These are phyloP conservation scores for Drosophila leonis DNA, from an alignment of 2,888 invertebrate species.

Conservation along the genomic window DNA sequence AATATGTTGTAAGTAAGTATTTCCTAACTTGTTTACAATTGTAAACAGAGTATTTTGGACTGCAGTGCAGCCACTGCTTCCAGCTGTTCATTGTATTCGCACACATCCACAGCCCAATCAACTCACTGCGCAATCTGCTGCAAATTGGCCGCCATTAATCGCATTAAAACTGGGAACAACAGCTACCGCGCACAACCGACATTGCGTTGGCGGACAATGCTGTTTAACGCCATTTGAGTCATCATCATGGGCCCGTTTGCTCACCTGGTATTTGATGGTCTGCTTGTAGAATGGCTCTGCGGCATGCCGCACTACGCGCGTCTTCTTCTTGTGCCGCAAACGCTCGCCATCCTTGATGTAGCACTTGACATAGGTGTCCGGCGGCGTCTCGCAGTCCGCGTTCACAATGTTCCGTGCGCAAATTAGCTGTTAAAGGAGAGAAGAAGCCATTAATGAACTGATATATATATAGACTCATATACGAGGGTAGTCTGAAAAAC, in stretches of 20 bases:
- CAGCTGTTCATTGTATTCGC: background rate
- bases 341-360: slow-evolving; percentile 95
- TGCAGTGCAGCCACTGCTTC: background rate
- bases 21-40: too few relatives aligned
- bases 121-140: slow-evolving; percentile 8
- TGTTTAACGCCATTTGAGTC: slow-evolving; percentile 26
- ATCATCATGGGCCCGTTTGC: slow-evolving; percentile 36
- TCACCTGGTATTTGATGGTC: slow-evolving; percentile 93
- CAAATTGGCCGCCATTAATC: slow-evolving; percentile 62
- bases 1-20: too few relatives aligned
- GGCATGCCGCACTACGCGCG: slow-evolving; percentile 92
- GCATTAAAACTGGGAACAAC: slow-evolving; percentile 54
- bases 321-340: slow-evolving; percentile 96
- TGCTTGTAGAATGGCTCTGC: slow-evolving; percentile 95
- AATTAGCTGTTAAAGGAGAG: slow-evolving; percentile 86
- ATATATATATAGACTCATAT: background rate
- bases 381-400: slow-evolving; percentile 90
- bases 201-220: slow-evolving; percentile 1
- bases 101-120: background rate
- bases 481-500: background rate
- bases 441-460: background rate
- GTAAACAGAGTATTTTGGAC: background rate
- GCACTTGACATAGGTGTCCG: slow-evolving; percentile 97
- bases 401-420: slow-evolving; percentile 90
- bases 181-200: background rate